Conservation (phyloP, 2,113 vertebrate species). For the Rhinolophus sinicus region DNA sequence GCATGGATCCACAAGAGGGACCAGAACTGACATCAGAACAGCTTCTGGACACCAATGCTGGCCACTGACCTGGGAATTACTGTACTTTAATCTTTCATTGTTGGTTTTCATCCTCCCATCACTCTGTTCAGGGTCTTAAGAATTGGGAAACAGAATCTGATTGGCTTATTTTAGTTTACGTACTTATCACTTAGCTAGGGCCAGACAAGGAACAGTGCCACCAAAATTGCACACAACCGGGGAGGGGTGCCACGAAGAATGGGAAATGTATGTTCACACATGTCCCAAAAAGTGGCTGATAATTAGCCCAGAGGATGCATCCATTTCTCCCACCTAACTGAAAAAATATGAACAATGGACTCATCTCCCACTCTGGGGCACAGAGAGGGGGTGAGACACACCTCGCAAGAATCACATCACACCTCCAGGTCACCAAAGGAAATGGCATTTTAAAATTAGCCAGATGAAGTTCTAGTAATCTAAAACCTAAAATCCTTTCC, state of each 20-base stretch:
- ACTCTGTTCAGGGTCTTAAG: not conserved
- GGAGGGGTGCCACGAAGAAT: not conserved
- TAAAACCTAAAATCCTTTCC: slow-evolving; percentile 4
- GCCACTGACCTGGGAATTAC: not conserved
- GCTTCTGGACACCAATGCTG: not conserved
- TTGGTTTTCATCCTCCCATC: not conserved
- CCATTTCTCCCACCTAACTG: not conserved
- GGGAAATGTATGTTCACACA: not conserved
- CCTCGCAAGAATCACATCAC: not conserved
- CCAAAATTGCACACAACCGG: not conserved
- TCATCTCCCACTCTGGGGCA: not conserved
- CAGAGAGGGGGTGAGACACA: not conserved
- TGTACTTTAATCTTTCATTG: not conserved
- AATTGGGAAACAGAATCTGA: not conserved
- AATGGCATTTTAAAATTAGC: not conserved
- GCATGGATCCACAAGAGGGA: not conserved
- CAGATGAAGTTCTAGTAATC: not conserved
- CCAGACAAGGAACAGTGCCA: not conserved
- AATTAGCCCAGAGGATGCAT: not conserved
- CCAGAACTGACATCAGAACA: not conserved
- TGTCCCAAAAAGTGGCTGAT: not conserved
- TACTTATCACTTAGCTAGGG: not conserved
- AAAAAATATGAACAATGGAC: not conserved
- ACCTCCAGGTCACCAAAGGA: not conserved
- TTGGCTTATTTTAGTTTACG: not conserved